Evolutionary conservation across 2,888 invertebrate genomes (phyloP).

Genomic region (Tachina lurida): DNA sequence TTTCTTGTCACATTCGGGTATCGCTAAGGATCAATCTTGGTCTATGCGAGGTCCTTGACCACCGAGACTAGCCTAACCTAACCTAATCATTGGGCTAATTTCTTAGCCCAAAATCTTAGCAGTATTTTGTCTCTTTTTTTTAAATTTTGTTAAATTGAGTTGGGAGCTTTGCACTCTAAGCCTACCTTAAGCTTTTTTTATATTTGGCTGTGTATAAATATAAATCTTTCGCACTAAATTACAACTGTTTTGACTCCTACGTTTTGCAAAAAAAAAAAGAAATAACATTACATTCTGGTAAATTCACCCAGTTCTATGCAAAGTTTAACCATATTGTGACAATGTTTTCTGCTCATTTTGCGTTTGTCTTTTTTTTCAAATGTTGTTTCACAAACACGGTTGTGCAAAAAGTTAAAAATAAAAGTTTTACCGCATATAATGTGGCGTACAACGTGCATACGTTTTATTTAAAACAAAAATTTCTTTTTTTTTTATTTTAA

Average conservation of each 20-base stretch:
- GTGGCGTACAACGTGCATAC: slow-evolving; percentile 42
- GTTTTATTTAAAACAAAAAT: slow-evolving; percentile 21
- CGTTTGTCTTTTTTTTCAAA: not conserved
- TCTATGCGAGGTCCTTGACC: too few species aligned
- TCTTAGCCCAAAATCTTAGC: too few species aligned
- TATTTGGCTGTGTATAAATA: not conserved
- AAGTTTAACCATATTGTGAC: slow-evolving; percentile 68
- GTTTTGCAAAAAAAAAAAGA: not conserved
- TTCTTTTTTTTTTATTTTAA: slow-evolving; percentile 55
- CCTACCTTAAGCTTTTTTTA: too few species aligned
- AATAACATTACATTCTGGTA: not conserved
- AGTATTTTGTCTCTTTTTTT: too few species aligned
- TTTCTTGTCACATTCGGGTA: too few species aligned
- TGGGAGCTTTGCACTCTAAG: too few species aligned
- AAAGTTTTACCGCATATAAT: slow-evolving; percentile 57
- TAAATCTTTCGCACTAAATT: slow-evolving; percentile 40
- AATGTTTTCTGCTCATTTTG: slow-evolving; percentile 47
- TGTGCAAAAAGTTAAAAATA: slow-evolving; percentile 28
- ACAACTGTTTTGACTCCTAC: slow-evolving; percentile 57
- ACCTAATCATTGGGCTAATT: too few species aligned
- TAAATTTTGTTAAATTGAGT: too few species aligned
- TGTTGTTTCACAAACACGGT: slow-evolving; percentile 17
- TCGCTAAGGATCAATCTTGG: too few species aligned
- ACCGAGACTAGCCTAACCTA: too few species aligned
- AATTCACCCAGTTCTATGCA: slow-evolving; percentile 21